Percentiles rank a stretch among this genome's conserved stretches.
Evolutionary conservation across 2,113 vertebrate genomes (phyloP).

Genomic region (Ovis canadensis): DNA sequence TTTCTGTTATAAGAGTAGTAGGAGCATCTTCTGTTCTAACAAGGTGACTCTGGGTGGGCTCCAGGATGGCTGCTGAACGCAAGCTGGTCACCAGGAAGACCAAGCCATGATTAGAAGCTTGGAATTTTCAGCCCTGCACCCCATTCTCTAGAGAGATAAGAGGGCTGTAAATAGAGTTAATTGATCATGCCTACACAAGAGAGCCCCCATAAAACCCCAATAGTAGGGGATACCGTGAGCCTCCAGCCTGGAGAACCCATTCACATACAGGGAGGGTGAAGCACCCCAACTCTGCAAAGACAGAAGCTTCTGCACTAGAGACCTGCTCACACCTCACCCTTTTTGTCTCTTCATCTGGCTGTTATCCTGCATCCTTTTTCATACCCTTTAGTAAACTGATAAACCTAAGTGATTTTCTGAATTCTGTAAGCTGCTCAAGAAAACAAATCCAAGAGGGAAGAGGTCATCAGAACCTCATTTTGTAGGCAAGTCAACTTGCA

Average conservation of each 20-base stretch:
- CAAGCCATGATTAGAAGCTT: not conserved
- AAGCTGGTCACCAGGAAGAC: not conserved
- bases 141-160: not conserved
- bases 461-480: not conserved
- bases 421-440: not conserved
- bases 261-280: not conserved
- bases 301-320: not conserved
- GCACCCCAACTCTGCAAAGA: not conserved
- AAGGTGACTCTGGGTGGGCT: not conserved
- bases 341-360: not conserved
- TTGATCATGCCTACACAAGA: not conserved
- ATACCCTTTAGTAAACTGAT: not conserved
- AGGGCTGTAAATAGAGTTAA: not conserved
- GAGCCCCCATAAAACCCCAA: not conserved
- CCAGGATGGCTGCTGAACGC: not conserved
- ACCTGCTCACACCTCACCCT: not conserved
- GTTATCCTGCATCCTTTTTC: not conserved
- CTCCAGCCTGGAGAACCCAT: not conserved
- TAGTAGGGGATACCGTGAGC: not conserved
- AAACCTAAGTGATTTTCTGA: not conserved
- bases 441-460: not conserved
- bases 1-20: not conserved
- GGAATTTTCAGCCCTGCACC: not conserved
- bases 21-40: not conserved
- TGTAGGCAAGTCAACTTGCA: not conserved